Evolutionary conservation across 2,797 vertebrate species (phyloP).

Genomic region (Zalophus californianus): DNA sequence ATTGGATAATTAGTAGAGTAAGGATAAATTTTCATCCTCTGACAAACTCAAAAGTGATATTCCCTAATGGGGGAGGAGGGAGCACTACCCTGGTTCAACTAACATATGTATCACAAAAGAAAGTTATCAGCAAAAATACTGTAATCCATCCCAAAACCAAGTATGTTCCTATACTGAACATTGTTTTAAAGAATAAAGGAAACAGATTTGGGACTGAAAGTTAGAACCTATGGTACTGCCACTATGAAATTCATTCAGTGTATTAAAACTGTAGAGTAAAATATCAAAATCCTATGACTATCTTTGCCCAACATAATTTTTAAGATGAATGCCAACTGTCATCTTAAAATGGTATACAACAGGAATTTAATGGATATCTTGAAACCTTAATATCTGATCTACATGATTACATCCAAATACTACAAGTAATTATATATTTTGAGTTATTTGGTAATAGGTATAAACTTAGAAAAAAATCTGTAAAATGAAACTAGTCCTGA

Average conservation of each 20-base stretch:
- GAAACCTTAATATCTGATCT: neutral
- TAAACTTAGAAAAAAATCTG: neutral
- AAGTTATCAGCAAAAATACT: neutral
- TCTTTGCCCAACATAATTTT: neutral
- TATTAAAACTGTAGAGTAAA: neutral
- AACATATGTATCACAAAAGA: neutral
- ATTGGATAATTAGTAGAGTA: neutral
- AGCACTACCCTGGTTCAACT: neutral
- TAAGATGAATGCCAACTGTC: neutral
- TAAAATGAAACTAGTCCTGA: neutral
- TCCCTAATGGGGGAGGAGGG: neutral
- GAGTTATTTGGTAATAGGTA: neutral
- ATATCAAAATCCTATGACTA: neutral
- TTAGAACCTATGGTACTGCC: neutral
- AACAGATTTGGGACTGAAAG: neutral
- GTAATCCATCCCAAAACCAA: neutral
- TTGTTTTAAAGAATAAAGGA: neutral
- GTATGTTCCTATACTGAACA: neutral
- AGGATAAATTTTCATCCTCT: neutral
- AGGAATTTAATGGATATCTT: neutral
- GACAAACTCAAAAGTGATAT: neutral
- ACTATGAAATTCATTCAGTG: neutral
- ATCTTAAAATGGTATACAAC: neutral
- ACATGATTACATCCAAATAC: neutral
- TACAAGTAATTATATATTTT: neutral